These are phyloP conservation scores for Sisyra terminalis DNA, from an alignment of 2,888 invertebrate genomes.

Conservation along the genomic window DNA sequence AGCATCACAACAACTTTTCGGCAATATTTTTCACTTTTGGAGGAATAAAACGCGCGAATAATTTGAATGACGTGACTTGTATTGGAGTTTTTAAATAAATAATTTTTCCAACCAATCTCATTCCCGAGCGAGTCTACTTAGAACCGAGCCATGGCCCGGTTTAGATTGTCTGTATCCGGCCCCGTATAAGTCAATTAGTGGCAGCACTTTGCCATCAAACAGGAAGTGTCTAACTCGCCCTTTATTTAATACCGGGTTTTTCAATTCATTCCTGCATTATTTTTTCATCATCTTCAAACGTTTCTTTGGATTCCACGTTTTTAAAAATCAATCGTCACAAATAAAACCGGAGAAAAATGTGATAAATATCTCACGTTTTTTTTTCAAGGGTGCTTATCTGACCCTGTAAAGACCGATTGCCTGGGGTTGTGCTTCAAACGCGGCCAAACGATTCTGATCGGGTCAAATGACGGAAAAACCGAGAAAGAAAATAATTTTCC, in stretches of 20 bases:
- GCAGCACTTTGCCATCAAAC: slow-evolving; percentile 8
- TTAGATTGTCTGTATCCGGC: slow-evolving; percentile 29
- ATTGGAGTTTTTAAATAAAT: too few species aligned
- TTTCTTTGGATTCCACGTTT: background rate
- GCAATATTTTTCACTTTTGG: background rate
- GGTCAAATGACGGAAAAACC: too few species aligned
- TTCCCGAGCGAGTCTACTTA: background rate
- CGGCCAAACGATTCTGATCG: too few species aligned
- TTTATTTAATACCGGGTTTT: background rate
- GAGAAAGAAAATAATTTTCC: too few species aligned
- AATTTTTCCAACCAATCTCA: too few species aligned
- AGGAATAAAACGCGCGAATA: too few species aligned
- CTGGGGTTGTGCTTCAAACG: too few species aligned
- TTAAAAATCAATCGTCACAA: background rate
- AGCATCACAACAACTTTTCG: background rate
- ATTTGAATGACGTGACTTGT: too few species aligned
- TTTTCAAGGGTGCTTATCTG: background rate
- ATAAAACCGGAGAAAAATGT: background rate
- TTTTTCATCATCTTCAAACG: too few species aligned
- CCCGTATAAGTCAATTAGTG: slow-evolving; percentile 7
- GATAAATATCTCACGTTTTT: background rate
- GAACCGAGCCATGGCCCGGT: background rate
- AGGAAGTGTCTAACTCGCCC: slow-evolving; percentile 7
- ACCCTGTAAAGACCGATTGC: slow-evolving; percentile 5
- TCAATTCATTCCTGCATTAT: too few species aligned